A percentile compares a stretch with the other conserved stretches of the same genome.
phyloP scores from a whole-genome alignment of 2,888 invertebrate genomes.

The Diaprepes abbreviatus region DNA sequence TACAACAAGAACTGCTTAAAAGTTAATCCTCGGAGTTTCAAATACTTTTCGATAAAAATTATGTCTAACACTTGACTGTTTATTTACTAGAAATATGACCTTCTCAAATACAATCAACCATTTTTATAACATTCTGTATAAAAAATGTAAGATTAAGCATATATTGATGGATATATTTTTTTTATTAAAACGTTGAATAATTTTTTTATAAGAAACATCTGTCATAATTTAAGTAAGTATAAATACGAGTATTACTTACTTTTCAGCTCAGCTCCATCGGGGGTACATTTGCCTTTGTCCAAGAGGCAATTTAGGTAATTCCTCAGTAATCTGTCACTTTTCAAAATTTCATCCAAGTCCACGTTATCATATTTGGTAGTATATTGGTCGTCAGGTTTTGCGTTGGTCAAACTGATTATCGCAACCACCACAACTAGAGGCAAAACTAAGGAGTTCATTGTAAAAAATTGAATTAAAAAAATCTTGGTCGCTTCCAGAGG shows the following conservation, averaged over 20 bases:
- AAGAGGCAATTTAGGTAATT: conserved; percentile 77
- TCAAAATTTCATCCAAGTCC: conserved; percentile 76
- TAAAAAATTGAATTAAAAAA: background rate
- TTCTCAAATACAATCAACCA: too few relatives aligned
- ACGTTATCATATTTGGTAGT: conserved; percentile 78
- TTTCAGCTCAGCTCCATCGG: conserved; percentile 78
- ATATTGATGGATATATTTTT: too few relatives aligned
- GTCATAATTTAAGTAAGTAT: too few relatives aligned
- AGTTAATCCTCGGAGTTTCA: too few relatives aligned
- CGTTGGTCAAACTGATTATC: conserved; percentile 4
- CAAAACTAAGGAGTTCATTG: background rate
- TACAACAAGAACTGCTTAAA: too few relatives aligned
- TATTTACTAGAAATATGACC: too few relatives aligned
- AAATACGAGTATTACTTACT: conserved; percentile 71
- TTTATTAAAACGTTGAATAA: too few relatives aligned
- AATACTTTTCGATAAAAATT: too few relatives aligned
- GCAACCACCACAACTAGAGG: conserved; percentile 9
- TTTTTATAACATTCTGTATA: too few relatives aligned
- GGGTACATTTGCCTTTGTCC: conserved; percentile 74
- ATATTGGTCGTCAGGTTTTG: conserved; percentile 63
- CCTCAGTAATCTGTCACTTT: conserved; percentile 73
- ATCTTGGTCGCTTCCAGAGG: background rate
- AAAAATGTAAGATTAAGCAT: too few relatives aligned
- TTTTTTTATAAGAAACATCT: too few relatives aligned
- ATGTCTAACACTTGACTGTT: too few relatives aligned